Evolutionary conservation across 2,113 vertebrate species (phyloP).

Genomic region (Microtus richardsoni): DNA sequence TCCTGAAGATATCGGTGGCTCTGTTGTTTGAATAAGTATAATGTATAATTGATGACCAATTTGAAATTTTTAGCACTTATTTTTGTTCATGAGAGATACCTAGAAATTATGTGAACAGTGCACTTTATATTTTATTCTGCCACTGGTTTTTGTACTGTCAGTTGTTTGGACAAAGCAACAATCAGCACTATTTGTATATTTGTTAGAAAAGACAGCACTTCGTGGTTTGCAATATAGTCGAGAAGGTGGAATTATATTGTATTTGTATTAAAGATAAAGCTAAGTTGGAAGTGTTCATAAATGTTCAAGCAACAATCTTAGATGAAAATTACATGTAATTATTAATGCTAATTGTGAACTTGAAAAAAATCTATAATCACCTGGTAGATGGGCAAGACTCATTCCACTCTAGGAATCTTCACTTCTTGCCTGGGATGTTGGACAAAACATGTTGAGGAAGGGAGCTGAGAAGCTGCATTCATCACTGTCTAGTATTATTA

Average conservation of each 20-base stretch:
- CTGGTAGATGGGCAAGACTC: background rate
- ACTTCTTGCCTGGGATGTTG: background rate
- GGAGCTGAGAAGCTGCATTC: background rate
- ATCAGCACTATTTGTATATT: background rate
- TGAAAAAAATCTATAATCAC: background rate
- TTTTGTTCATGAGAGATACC: background rate
- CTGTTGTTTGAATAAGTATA: background rate
- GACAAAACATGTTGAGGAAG: too few relatives aligned
- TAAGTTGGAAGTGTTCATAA: background rate
- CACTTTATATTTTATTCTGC: background rate
- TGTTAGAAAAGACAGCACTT: background rate
- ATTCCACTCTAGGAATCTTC: background rate
- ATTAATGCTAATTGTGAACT: background rate
- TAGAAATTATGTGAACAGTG: slow-evolving; percentile 1
- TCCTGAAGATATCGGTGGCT: background rate
- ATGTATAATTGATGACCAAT: background rate
- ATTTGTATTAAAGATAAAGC: background rate
- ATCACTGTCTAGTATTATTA: background rate
- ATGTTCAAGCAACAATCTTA: background rate
- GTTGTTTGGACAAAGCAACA: background rate
- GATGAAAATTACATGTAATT: background rate
- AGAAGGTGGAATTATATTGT: background rate
- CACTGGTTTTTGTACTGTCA: background rate
- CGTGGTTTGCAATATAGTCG: background rate
- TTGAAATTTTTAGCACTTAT: background rate